phyloP scores from a whole-genome alignment of 2,888 invertebrate species.

The Stegophylla sp. region DNA sequence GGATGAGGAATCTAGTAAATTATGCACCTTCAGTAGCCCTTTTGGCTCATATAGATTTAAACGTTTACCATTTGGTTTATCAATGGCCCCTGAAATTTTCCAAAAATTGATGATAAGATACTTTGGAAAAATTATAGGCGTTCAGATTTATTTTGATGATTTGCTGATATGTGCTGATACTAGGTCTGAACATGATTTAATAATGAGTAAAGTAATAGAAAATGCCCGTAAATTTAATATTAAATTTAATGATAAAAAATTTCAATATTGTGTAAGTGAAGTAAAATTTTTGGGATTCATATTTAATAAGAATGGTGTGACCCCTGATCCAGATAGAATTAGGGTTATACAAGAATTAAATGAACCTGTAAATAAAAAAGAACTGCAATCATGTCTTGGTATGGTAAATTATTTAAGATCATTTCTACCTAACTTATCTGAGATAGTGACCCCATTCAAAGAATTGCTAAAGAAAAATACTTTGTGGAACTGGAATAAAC shows the following conservation, averaged over 20 bases:
- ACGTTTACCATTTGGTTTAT: slow-evolving; percentile 63
- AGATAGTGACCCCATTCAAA: slow-evolving; percentile 59
- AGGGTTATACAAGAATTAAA: slow-evolving; percentile 38
- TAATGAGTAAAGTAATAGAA: slow-evolving; percentile 52
- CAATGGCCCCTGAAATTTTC: slow-evolving; percentile 62
- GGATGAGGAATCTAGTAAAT: slow-evolving; percentile 60
- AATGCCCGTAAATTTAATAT: slow-evolving; percentile 55
- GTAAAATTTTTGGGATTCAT: slow-evolving; percentile 56
- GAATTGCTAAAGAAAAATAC: slow-evolving; percentile 58
- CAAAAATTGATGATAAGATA: slow-evolving; percentile 61
- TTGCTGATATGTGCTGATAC: neutral
- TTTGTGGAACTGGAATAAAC: slow-evolving; percentile 53
- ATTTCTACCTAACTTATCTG: slow-evolving; percentile 60
- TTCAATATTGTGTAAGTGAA: slow-evolving; percentile 55
- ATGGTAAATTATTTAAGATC: slow-evolving; percentile 60
- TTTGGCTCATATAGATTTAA: slow-evolving; percentile 63
- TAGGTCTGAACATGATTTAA: slow-evolving; percentile 56
- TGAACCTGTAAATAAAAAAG: slow-evolving; percentile 4
- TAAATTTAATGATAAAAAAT: slow-evolving; percentile 59
- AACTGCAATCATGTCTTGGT: slow-evolving; percentile 58
- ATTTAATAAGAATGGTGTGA: slow-evolving; percentile 42
- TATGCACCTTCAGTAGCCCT: slow-evolving; percentile 61
- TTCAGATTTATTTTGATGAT: slow-evolving; percentile 63
- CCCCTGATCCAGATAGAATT: slow-evolving; percentile 24
- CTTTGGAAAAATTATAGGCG: slow-evolving; percentile 60